These are phyloP conservation scores for Phoenicopterus ruber DNA, from an alignment of 2,113 vertebrate species.

Conservation along the genomic window DNA sequence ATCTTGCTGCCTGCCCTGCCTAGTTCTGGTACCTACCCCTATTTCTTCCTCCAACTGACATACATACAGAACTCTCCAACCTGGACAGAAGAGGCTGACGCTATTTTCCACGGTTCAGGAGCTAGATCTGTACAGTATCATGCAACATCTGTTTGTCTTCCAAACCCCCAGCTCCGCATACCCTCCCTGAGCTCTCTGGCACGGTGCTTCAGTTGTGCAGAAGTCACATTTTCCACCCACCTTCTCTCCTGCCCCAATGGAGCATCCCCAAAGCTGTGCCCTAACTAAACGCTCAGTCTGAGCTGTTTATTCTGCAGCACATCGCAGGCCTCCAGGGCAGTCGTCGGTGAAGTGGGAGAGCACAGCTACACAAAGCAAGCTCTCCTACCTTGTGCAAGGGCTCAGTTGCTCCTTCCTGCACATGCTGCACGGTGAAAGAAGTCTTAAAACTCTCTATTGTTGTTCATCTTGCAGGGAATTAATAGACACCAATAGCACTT, in stretches of 20 bases:
- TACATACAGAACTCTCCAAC: not conserved
- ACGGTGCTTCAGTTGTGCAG: not conserved
- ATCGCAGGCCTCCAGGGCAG: not conserved
- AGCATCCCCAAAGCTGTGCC: not conserved
- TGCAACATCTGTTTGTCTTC: not conserved
- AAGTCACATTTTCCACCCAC: not conserved
- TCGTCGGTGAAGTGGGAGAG: not conserved
- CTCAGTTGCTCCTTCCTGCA: not conserved
- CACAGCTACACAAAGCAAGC: not conserved
- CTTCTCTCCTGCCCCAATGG: not conserved
- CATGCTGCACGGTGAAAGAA: not conserved
- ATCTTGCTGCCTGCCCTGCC: not conserved
- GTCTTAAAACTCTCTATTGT: not conserved
- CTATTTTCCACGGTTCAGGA: not conserved
- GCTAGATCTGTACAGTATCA: not conserved
- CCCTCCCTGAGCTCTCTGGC: not conserved
- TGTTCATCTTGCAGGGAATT: not conserved
- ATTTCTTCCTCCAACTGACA: not conserved
- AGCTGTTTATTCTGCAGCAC: not conserved
- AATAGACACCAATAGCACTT: slow-evolving; percentile 28
- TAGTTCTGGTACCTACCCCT: not conserved
- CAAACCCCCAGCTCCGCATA: not conserved
- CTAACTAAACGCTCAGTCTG: not conserved
- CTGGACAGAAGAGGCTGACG: not conserved
- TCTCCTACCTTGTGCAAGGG: not conserved